Evolutionary conservation across 2,113 vertebrate species (phyloP).

Genomic region (Scytalopus superciliaris): DNA sequence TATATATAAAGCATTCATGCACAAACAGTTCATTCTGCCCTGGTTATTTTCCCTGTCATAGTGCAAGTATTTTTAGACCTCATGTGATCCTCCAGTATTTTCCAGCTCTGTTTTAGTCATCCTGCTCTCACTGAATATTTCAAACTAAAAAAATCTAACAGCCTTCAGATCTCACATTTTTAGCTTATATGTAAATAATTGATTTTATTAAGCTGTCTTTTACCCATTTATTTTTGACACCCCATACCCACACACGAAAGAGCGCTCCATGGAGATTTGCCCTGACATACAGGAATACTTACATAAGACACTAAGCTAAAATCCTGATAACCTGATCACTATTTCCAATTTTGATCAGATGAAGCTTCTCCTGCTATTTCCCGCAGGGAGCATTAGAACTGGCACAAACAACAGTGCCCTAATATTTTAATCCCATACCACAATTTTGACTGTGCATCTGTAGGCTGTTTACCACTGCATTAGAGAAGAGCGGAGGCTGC

Average conservation of each 20-base stretch:
- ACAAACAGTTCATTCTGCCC: slow-evolving; percentile 67
- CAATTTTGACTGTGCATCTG: neutral
- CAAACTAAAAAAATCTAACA: slow-evolving; percentile 24
- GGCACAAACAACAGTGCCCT: neutral
- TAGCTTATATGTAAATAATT: slow-evolving; percentile 23
- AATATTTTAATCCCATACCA: slow-evolving; percentile 8
- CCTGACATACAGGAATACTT: neutral
- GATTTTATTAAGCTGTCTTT: slow-evolving; percentile 4
- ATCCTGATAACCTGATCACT: slow-evolving; percentile 6
- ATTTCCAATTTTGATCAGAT: slow-evolving; percentile 33
- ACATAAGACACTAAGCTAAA: slow-evolving; percentile 38
- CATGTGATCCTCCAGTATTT: slow-evolving; percentile 79
- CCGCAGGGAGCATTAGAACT: neutral
- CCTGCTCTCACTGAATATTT: slow-evolving; percentile 71
- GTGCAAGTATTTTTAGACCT: slow-evolving; percentile 79
- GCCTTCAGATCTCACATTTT: neutral
- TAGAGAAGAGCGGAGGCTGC: neutral
- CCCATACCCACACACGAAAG: neutral
- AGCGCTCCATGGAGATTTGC: neutral
- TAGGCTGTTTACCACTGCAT: neutral
- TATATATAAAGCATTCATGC: neutral
- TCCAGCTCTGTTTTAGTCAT: slow-evolving; percentile 78
- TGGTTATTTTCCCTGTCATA: slow-evolving; percentile 73
- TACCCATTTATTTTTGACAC: neutral
- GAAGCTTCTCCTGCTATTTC: neutral